Conservation (phyloP, 2,888 invertebrate species). For the Leptodirus hochenwartii region DNA sequence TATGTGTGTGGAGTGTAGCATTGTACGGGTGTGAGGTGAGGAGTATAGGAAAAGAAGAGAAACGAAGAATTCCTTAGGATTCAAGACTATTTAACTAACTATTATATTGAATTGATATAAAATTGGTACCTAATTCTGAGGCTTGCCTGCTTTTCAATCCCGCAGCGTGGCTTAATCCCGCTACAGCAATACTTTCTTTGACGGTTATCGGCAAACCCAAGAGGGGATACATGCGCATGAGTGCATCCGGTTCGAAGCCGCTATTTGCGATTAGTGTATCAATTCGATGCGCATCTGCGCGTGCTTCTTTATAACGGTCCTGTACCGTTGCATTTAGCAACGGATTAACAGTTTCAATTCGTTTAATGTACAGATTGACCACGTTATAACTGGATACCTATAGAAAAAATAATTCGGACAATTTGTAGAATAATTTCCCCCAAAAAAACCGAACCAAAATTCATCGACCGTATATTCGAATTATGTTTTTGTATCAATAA, state of each 20-base stretch:
- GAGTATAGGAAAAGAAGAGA: neutral
- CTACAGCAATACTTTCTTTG: constrained; percentile 60
- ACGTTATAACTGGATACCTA: constrained; percentile 54
- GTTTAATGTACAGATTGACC: constrained; percentile 50
- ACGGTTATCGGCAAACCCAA: constrained; percentile 68
- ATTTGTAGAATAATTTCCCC: too few relatives aligned
- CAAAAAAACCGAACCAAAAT: too few relatives aligned
- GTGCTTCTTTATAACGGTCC: constrained; percentile 52
- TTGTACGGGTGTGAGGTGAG: neutral
- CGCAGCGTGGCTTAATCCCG: constrained; percentile 16
- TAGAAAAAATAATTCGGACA: too few relatives aligned
- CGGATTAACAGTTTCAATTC: constrained; percentile 61
- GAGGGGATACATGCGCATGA: constrained; percentile 32
- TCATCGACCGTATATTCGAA: too few relatives aligned
- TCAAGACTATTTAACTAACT: neutral
- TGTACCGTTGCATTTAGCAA: constrained; percentile 63
- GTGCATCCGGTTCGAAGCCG: neutral
- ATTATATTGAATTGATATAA: neutral
- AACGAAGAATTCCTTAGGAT: neutral
- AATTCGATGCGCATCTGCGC: constrained; percentile 50
- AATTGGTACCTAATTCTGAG: neutral
- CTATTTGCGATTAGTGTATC: constrained; percentile 29
- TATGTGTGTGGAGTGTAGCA: neutral
- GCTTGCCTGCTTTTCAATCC: constrained; percentile 2
- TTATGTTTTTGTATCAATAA: too few relatives aligned